Conservation (phyloP, 2,113 vertebrate genomes). For the Corythornis madagascariensis region DNA sequence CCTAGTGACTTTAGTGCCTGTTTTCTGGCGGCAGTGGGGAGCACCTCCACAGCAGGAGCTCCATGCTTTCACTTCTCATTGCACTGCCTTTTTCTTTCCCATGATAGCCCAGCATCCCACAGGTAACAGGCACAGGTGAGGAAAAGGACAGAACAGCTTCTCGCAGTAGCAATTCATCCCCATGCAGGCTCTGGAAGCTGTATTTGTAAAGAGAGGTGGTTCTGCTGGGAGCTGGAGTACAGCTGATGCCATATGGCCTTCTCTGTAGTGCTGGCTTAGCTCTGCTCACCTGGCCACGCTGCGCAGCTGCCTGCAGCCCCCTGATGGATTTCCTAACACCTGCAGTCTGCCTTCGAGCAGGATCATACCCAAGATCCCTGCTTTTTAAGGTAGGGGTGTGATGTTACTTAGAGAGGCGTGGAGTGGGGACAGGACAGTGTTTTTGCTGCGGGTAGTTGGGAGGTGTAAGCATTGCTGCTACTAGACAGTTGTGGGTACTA, state of each 20-base stretch:
- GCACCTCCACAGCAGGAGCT: not conserved
- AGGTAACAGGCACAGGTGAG: not conserved
- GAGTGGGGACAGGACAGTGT: not conserved
- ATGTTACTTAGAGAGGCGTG: not conserved
- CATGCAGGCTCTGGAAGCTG: not conserved
- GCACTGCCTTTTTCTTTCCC: not conserved
- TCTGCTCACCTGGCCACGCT: not conserved
- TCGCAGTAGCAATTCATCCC: not conserved
- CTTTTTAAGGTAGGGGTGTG: not conserved
- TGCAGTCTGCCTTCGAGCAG: not conserved
- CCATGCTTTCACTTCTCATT: not conserved
- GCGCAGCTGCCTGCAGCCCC: constrained; percentile 31
- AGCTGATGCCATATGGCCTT: constrained; percentile 48
- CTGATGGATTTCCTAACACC: not conserved
- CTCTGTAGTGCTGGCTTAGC: not conserved
- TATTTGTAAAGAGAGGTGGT: not conserved
- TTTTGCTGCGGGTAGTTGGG: not conserved
- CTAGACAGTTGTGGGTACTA: not conserved
- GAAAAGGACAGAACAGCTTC: not conserved
- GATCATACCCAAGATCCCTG: not conserved
- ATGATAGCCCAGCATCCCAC: not conserved
- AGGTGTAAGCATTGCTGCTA: rapidly evolving
- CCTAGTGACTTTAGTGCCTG: rapidly evolving
- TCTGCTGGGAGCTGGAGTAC: constrained; percentile 29
- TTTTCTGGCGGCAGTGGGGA: not conserved